Evolutionary conservation across 2,797 vertebrate species (phyloP).

Genomic region (Takifugu ocellatus): DNA sequence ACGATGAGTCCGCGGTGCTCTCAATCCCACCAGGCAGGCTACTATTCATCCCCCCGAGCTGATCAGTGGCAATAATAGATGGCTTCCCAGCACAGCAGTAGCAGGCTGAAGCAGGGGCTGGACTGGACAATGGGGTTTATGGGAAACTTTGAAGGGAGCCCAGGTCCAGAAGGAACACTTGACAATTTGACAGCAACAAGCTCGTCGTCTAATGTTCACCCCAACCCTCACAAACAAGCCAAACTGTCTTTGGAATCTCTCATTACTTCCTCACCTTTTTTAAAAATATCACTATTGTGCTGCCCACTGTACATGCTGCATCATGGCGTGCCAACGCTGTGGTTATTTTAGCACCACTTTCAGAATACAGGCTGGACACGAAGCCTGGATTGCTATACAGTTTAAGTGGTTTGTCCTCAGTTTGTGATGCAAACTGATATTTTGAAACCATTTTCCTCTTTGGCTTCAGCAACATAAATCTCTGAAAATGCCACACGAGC

Average conservation of each 20-base stretch:
- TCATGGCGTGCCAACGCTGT: too few relatives aligned
- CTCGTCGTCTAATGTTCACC: neutral
- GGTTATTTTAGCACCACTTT: too few relatives aligned
- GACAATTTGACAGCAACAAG: slow-evolving; percentile 1
- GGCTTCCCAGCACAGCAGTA: slow-evolving; percentile 32
- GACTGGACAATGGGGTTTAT: slow-evolving; percentile 49
- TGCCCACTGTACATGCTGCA: too few relatives aligned
- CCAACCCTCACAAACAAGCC: too few relatives aligned
- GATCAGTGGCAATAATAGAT: slow-evolving; percentile 50
- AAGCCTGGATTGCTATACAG: too few relatives aligned
- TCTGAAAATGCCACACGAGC: neutral
- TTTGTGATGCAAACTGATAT: too few relatives aligned
- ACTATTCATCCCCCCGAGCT: slow-evolving; percentile 33
- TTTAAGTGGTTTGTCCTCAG: too few relatives aligned
- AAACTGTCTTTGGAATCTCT: too few relatives aligned
- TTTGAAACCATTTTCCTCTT: slow-evolving; percentile 1
- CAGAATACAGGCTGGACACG: too few relatives aligned
- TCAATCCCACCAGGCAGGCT: slow-evolving; percentile 26
- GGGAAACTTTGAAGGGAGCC: slow-evolving; percentile 26
- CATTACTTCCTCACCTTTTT: too few relatives aligned
- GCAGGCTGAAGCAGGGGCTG: slow-evolving; percentile 18
- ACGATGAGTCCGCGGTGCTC: too few relatives aligned
- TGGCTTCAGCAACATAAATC: neutral
- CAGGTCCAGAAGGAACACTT: slow-evolving; percentile 19
- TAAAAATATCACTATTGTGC: too few relatives aligned